Base-by-base conservation (phyloP, 2,888 invertebrate species). In the Drosophila nr. fundita region DNA sequence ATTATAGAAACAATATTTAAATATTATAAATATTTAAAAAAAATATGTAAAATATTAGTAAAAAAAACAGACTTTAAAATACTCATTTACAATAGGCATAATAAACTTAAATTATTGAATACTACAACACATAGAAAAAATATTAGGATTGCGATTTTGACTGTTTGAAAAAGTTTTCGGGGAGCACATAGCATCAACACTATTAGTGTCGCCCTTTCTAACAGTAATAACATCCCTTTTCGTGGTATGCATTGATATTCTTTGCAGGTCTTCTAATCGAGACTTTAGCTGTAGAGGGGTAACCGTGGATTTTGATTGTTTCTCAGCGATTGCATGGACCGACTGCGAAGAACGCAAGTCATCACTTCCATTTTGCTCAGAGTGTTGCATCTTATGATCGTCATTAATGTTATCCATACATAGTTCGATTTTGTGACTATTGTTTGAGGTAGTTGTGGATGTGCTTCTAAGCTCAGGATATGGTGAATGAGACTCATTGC, bases 401-500 rank as follows among this genome's bases (percentile, higher is more conserved):
- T 62, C 63, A 65, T 65, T 24, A 49, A 38, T 53, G 40, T 38
- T 75, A 45, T 82, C 73, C 18, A 68, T 59, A 61, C 15, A 65
- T 59, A 36, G 54, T 55, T 76, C 71, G 66, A 52, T 61, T 66
- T 57, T 88, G 64, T 75, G 82, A 74, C 83, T 86, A 62, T 83
- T 83, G 69, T 81, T 91, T 50, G 88, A 89, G 49, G 80, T 83
- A 50, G 83, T 82, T 48, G 78, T 82, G 40, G 76, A 80, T 29
- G 73, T 81, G 68, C 82, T 83, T 30, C 76, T 92, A 1, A 92
- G 54, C 57, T 93, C 95, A 0, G 94, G 94, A 72, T 94, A 94
- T 0, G 97, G 96, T 52, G 96, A 96, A 84, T 95, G 96, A 29
- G 96, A 96, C 87, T 97, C 97, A 76, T 95, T 94, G 91, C 96